Evolutionary conservation across 2,113 vertebrate species (phyloP).

Genomic region (Crotalus horridus): DNA sequence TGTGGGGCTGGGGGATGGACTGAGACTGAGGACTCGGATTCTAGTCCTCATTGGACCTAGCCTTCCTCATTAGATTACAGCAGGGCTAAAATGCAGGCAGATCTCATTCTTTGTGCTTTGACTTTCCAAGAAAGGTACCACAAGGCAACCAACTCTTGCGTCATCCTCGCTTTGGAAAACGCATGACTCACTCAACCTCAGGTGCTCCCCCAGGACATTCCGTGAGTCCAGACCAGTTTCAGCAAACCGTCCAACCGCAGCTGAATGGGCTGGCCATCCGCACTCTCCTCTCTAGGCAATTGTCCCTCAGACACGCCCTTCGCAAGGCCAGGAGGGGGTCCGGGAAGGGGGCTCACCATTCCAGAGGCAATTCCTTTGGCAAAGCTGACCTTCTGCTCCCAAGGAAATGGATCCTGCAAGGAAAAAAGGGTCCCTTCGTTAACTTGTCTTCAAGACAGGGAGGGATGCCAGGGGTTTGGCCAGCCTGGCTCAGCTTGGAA

Average conservation of each 20-base stretch:
- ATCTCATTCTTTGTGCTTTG: background rate
- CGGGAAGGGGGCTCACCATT: constrained; percentile 80
- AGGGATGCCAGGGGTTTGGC: background rate
- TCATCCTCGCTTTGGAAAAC: background rate
- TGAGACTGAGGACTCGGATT: background rate
- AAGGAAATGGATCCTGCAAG: constrained; percentile 85
- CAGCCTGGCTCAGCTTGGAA: no score
- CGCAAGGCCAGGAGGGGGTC: background rate
- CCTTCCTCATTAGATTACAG: background rate
- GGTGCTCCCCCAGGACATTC: background rate
- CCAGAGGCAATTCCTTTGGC: constrained; percentile 91
- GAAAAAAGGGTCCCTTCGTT: constrained; percentile 16
- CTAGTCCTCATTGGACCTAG: background rate
- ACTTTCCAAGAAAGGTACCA: background rate
- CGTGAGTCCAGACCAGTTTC: background rate
- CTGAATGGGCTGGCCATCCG: background rate
- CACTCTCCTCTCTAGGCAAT: background rate
- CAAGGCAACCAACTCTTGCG: background rate
- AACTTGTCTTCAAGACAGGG: background rate
- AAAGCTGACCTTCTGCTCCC: constrained; percentile 93
- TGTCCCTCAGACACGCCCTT: background rate
- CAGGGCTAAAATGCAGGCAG: background rate
- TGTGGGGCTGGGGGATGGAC: background rate
- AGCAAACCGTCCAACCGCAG: background rate
- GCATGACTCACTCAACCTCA: background rate